Base-by-base conservation (phyloP, 1,140 invertebrate species). In the Leptinotarsa lineolata region DNA sequence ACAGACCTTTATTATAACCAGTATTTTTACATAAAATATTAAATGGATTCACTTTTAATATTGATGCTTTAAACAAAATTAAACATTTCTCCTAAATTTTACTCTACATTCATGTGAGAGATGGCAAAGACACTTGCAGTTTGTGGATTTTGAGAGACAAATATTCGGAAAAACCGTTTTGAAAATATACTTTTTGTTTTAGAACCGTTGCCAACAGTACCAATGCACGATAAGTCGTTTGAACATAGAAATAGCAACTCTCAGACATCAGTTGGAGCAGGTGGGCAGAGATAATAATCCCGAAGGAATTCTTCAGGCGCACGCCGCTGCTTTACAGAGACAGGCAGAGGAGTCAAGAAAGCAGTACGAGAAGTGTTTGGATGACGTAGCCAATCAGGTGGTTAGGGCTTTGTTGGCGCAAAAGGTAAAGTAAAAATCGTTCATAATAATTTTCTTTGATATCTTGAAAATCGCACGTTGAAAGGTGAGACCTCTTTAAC, bases 331-430 rank as follows among this genome's bases (percentile, higher is more conserved):
- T 80, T 54, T 85, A 78, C 65, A 84, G 79, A 69, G 72, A 89
- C 89, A 84, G 81, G 90, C 80, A 76, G 92, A 79, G 85, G 90
- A 85, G 86, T 88, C 85, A 79, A 92, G 86, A 87, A 91, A 88
- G 72, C 91, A 92, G 77, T 93, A 93, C 82, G 92, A 93, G 82
- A 87, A 89, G 75, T 93, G 91, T 81, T 83, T 93, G 46, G 92
- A 93, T 83, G 92, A 93, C 82, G 92, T 93, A 20, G 92, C 92
- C 71, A 92, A 92, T 84, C 91, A 93, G 83, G 91, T 94, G 76
- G 93, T 95, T 59, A 89, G 92, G 77, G 93, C 93, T 22, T 86
- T 95, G 48, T 88, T 95, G 70, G 90, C 91, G 21, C 94, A 95
- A 87, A 95, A 94, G 90, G 94, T 95, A 83, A 61, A 54, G 12